Evolutionary conservation across 2,888 invertebrate species (phyloP).

Genomic region (Sphaerophoria rueppellii): DNA sequence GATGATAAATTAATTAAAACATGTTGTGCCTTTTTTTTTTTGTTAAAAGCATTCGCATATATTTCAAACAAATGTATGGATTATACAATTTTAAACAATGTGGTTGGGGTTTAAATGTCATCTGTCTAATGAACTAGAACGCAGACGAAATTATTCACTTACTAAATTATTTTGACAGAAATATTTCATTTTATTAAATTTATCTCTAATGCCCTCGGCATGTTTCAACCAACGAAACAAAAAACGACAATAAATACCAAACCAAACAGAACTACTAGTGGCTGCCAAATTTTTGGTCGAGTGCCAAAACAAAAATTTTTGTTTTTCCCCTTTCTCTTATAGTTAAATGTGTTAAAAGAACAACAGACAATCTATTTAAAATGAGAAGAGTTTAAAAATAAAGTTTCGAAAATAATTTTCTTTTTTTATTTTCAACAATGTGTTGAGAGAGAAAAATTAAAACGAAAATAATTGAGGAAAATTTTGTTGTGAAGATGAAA

Average conservation of each 20-base stretch:
- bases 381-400: conserved; percentile 9
- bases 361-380: conserved; percentile 13
- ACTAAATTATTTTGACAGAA: conserved; percentile 39
- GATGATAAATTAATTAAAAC: conserved; percentile 17
- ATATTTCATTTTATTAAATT: conserved; percentile 35
- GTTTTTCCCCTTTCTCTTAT: not conserved
- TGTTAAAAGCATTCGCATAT: not conserved
- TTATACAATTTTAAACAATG: not conserved
- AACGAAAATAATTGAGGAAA: not conserved
- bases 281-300: not conserved
- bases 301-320: conserved; percentile 6
- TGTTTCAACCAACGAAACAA: conserved; percentile 27
- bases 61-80: not conserved
- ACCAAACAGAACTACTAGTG: not conserved
- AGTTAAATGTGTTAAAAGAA: conserved; percentile 1
- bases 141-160: conserved; percentile 18
- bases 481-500: not conserved
- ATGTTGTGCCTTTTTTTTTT: not conserved
- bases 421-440: not conserved
- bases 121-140: conserved; percentile 37
- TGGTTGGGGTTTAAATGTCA: conserved; percentile 1
- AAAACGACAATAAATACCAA: not conserved
- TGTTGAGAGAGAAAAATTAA: not conserved
- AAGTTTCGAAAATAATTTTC: not conserved
- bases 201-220: conserved; percentile 35